phyloP scores from a whole-genome alignment of 2,113 vertebrate species.

The Actenoides lindsayi region DNA sequence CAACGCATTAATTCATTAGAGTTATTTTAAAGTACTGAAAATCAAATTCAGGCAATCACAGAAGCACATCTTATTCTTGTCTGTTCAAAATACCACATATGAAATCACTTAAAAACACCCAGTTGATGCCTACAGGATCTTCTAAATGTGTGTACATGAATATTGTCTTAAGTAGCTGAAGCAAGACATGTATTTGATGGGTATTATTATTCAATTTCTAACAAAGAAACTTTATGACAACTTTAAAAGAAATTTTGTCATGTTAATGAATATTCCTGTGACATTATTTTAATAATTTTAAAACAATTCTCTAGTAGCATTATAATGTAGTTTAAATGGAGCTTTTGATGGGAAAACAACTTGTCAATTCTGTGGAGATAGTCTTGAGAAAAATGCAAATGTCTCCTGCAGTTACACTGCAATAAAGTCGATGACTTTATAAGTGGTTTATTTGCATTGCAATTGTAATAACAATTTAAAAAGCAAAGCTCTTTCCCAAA shows the following conservation, averaged over 20 bases:
- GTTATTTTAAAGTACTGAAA: neutral
- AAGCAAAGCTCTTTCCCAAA: neutral
- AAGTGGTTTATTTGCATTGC: constrained; percentile 1
- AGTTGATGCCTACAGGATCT: neutral
- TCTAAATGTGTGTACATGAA: neutral
- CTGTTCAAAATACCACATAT: neutral
- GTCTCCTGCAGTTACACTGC: neutral
- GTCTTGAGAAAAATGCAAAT: constrained; percentile 1
- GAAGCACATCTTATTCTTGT: neutral
- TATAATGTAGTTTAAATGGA: constrained; percentile 9
- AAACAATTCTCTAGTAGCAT: neutral
- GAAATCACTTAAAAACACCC: neutral
- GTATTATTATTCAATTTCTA: neutral
- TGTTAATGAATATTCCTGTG: neutral
- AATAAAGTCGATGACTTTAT: neutral
- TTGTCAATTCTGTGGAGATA: neutral
- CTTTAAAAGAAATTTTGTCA: neutral
- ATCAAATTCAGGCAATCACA: neutral
- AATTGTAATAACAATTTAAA: neutral
- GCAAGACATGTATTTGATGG: neutral
- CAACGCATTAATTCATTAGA: neutral
- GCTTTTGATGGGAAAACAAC: neutral
- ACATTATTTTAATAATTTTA: neutral
- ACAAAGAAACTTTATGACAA: neutral
- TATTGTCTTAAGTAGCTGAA: neutral